These are phyloP conservation scores for Turnix velox DNA, from an alignment of 2,113 vertebrate species.

Conservation along the genomic window DNA sequence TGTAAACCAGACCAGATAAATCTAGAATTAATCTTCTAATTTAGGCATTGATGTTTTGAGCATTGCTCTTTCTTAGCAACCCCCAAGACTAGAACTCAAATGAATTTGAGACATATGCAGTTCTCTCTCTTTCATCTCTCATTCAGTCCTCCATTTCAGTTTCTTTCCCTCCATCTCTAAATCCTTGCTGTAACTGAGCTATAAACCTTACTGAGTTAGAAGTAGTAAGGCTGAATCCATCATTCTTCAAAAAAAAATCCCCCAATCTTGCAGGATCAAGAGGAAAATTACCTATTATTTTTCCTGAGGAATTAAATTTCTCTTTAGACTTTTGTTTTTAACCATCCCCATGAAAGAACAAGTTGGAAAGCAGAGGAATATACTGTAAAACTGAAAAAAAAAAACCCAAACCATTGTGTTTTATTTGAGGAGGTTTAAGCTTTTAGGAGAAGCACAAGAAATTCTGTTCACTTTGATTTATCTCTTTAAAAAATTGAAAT, in stretches of 20 bases:
- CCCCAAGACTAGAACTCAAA: background rate
- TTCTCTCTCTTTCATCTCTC: background rate
- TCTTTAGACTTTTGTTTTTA: background rate
- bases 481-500: background rate
- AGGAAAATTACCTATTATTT: background rate
- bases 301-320: background rate
- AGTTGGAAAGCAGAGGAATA: background rate
- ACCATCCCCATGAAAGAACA: background rate
- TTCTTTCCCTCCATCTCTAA: background rate
- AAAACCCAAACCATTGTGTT: background rate
- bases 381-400: background rate
- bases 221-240: background rate
- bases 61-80: background rate
- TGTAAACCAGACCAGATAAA: background rate
- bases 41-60: background rate
- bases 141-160: background rate
- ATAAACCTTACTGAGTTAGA: background rate
- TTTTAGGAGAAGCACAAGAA: background rate
- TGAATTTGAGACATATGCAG: background rate
- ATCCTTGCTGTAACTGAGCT: background rate
- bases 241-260: background rate
- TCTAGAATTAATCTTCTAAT: background rate
- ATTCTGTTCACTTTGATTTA: background rate
- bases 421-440: background rate
- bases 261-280: background rate